A percentile compares a stretch with the other conserved stretches of the same genome.
Evolutionary conservation across 2,888 invertebrate species (phyloP).

Genomic region (Philhelius pedissequus): DNA sequence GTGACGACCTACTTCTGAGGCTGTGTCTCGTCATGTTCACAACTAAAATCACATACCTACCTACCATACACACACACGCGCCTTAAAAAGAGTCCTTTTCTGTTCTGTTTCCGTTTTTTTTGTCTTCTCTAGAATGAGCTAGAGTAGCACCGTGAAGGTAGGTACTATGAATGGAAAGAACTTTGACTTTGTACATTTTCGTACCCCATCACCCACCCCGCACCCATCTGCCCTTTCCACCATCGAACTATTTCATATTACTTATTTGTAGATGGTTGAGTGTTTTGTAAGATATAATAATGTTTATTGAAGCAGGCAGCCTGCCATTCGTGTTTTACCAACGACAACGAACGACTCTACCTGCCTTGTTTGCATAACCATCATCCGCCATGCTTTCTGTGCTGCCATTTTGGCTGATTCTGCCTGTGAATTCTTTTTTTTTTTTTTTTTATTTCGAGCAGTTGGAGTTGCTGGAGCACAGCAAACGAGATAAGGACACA

Average conservation of each 20-base stretch:
- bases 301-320: constrained; percentile 17
- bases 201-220: neutral
- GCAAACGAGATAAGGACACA: constrained; percentile 46
- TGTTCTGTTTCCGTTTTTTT: constrained; percentile 14
- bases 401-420: neutral
- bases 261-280: constrained; percentile 5
- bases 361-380: constrained; percentile 20
- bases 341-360: neutral
- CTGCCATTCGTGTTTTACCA: neutral
- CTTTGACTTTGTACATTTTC: constrained; percentile 37
- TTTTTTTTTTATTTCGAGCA: neutral
- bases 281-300: constrained; percentile 23
- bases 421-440: neutral
- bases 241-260: neutral
- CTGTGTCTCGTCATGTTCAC: constrained; percentile 53
- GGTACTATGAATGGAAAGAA: constrained; percentile 54
- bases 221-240: neutral
- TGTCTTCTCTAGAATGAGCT: constrained; percentile 54
- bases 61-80: neutral
- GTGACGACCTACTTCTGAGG: constrained; percentile 64
- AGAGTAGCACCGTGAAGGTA: neutral
- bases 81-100: constrained; percentile 31
- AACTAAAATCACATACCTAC: constrained; percentile 2
- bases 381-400: neutral
- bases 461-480: neutral